Evolutionary conservation across 2,888 invertebrate genomes (phyloP).

Genomic region (Noctua fimbriata): DNA sequence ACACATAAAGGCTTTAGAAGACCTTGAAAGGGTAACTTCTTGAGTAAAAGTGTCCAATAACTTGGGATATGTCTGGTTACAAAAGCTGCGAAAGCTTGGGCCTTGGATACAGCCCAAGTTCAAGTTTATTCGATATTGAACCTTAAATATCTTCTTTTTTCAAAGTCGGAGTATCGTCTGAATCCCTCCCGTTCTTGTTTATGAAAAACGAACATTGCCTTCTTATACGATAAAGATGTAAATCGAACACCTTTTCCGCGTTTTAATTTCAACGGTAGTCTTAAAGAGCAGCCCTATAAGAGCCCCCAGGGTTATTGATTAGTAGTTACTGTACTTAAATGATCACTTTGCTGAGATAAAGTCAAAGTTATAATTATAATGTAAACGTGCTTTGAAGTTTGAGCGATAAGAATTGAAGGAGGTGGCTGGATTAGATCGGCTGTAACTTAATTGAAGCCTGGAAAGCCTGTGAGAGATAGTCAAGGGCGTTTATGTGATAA

Average conservation of each 20-base stretch:
- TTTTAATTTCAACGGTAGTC: background rate
- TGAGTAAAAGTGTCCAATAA: background rate
- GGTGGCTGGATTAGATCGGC: conserved; percentile 59
- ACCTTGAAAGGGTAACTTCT: conserved; percentile 5
- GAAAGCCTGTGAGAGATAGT: conserved; percentile 41
- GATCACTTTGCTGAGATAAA: conserved; percentile 76
- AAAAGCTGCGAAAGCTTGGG: background rate
- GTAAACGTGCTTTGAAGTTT: conserved; percentile 68
- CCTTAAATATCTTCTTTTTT: background rate
- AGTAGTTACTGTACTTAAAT: conserved; percentile 76
- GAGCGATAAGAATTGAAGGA: conserved; percentile 62
- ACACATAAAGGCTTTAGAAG: conserved; percentile 10
- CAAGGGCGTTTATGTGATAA: conserved; percentile 42
- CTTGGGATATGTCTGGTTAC: background rate
- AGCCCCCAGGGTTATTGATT: conserved; percentile 83
- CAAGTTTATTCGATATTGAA: background rate
- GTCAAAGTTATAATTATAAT: conserved; percentile 74
- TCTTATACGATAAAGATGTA: background rate
- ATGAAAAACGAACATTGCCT: background rate
- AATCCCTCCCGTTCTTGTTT: background rate
- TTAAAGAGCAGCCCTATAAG: conserved; percentile 58
- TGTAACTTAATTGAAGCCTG: conserved; percentile 63
- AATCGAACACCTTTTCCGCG: background rate
- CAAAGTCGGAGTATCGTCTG: background rate
- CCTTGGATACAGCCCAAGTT: background rate